Percentiles rank a stretch among this genome's conserved stretches.
phyloP scores from a whole-genome alignment of 2,888 invertebrate genomes.

The Alentia gelatinosa region DNA sequence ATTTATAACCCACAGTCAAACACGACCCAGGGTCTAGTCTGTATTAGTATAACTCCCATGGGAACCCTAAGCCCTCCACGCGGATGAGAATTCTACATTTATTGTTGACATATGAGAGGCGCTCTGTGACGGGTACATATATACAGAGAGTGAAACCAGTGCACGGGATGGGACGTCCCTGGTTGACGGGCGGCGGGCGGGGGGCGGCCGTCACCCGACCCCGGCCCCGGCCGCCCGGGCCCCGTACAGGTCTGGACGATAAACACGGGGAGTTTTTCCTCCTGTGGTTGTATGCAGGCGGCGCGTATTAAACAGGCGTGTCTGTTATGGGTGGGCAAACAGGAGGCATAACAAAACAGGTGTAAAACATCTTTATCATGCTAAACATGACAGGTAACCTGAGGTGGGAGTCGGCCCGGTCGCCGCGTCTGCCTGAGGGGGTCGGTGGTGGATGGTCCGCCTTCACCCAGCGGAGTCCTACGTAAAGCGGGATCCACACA shows the following conservation, averaged over 20 bases:
- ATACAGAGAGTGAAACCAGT: too few relatives aligned
- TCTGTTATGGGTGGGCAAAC: not conserved
- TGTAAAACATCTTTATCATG: constrained; percentile 34
- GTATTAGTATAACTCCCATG: too few relatives aligned
- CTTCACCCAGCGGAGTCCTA: too few relatives aligned
- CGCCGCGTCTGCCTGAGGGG: not conserved
- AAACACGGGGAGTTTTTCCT: not conserved
- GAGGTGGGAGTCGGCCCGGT: not conserved
- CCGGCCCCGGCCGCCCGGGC: not conserved
- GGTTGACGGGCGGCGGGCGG: not conserved
- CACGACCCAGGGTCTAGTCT: too few relatives aligned
- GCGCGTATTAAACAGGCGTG: not conserved
- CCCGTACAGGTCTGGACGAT: not conserved
- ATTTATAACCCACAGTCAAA: too few relatives aligned
- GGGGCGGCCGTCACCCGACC: not conserved
- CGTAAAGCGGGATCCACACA: too few relatives aligned
- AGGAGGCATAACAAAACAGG: not conserved
- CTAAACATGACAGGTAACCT: constrained; percentile 40
- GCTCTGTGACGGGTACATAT: too few relatives aligned
- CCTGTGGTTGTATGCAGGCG: not conserved
- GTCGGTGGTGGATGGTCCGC: too few relatives aligned
- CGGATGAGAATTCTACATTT: not conserved
- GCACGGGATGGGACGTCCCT: not conserved
- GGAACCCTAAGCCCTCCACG: too few relatives aligned
- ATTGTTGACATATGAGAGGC: not conserved